A percentile compares a stretch with the other conserved stretches of the same genome.
phyloP scores from a whole-genome alignment of 1,140 invertebrate genomes.

The Cheumatopsyche charites region DNA sequence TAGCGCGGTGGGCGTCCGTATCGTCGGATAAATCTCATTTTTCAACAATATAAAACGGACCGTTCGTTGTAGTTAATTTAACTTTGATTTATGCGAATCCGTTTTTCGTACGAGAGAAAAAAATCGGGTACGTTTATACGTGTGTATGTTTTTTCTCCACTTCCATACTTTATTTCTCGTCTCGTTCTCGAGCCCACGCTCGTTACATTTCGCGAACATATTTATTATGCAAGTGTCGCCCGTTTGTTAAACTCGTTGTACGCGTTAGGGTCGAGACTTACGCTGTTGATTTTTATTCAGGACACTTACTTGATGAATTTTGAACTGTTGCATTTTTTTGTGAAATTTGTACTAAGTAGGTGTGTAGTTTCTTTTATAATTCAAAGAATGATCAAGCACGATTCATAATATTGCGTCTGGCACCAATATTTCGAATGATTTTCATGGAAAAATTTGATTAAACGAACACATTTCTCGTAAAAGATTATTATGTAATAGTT shows the following conservation, averaged over 20 bases:
- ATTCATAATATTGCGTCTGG: too few species aligned
- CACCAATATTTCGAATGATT: too few species aligned
- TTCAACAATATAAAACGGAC: constrained; percentile 9
- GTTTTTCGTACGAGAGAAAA: constrained; percentile 2
- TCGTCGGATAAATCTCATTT: constrained; percentile 26
- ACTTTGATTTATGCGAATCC: constrained; percentile 20
- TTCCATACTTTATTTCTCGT: constrained; percentile 6
- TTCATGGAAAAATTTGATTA: too few species aligned
- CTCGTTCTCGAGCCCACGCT: constrained; percentile 5
- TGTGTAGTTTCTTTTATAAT: too few species aligned
- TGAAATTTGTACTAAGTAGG: too few species aligned
- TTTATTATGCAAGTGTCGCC: constrained; percentile 17
- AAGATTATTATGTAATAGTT: too few species aligned
- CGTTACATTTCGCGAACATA: constrained; percentile 9
- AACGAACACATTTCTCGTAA: too few species aligned
- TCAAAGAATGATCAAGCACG: too few species aligned
- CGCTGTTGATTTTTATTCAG: constrained; percentile 23
- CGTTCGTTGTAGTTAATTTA: constrained; percentile 24
- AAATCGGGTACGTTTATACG: too few species aligned
- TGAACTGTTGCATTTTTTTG: too few species aligned
- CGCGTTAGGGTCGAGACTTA: constrained; percentile 16
- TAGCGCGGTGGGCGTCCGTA: constrained; percentile 10
- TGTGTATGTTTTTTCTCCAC: constrained; percentile 1
- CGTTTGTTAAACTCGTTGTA: background rate
- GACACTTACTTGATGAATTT: too few species aligned